Conservation (phyloP, 2,797 vertebrate species). For the Rhinatrema bivittatum region DNA sequence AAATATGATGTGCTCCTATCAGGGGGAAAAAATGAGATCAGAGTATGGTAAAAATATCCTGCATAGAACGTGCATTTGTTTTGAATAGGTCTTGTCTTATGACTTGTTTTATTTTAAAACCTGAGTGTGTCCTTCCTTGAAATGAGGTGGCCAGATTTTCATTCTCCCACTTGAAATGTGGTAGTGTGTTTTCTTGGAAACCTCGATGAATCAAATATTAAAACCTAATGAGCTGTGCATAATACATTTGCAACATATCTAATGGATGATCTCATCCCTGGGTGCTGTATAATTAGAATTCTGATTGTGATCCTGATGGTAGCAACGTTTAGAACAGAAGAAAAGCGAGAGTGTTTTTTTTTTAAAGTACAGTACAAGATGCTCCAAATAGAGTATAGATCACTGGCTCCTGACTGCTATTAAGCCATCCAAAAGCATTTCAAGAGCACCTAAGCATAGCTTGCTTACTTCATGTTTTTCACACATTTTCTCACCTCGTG, state of each 20-base stretch:
- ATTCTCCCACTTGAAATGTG: conserved; percentile 27
- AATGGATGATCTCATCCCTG: conserved; percentile 42
- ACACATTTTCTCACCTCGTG: no score
- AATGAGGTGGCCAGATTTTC: conserved; percentile 38
- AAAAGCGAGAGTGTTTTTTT: conserved; percentile 11
- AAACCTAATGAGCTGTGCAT: conserved; percentile 52
- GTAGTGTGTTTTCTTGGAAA: conserved; percentile 38
- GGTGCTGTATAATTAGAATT: conserved; percentile 37
- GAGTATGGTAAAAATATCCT: conserved; percentile 28
- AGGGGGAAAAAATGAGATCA: conserved; percentile 30
- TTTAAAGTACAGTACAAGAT: no score
- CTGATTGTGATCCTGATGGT: conserved; percentile 37
- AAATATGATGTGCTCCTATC: conserved; percentile 33
- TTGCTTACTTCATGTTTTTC: no score
- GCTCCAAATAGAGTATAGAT: conserved; percentile 21
- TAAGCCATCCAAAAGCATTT: not conserved
- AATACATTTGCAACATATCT: conserved; percentile 45
- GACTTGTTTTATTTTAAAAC: conserved; percentile 18
- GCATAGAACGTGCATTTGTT: conserved; percentile 11
- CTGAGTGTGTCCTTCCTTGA: conserved; percentile 12
- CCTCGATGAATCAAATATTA: conserved; percentile 47
- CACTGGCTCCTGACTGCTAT: no score
- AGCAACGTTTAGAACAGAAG: conserved; percentile 9
- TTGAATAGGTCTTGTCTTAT: conserved; percentile 19
- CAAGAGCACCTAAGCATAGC: no score